Percentiles rank a stretch among this genome's conserved stretches.
Evolutionary conservation across 2,888 invertebrate genomes (phyloP).

Genomic region (Pristionchus japonicus): DNA sequence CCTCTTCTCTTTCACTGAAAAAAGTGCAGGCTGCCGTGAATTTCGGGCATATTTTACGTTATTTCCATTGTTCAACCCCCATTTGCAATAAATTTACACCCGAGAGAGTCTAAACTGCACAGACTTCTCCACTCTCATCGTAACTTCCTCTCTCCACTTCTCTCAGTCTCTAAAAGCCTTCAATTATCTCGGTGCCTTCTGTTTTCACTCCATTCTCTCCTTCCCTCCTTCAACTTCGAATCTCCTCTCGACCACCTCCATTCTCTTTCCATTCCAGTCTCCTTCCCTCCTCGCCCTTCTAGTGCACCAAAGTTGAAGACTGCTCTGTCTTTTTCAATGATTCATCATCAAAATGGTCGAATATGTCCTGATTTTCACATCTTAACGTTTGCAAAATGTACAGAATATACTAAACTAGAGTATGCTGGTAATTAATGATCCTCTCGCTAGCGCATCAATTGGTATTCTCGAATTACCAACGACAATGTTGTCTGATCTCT

Average conservation of each 20-base stretch:
- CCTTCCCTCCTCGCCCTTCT: not conserved
- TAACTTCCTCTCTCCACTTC: not conserved
- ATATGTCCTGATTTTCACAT: not conserved
- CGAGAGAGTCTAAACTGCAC: not conserved
- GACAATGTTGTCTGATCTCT: not conserved
- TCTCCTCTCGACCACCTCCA: not conserved
- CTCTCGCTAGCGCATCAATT: not conserved
- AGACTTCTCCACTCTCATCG: not conserved
- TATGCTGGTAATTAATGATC: too few species aligned
- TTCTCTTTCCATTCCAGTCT: not conserved
- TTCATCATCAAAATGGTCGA: not conserved
- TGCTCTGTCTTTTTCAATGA: not conserved
- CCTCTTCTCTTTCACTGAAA: not conserved
- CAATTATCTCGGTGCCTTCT: constrained; percentile 24
- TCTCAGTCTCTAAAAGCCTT: constrained; percentile 1
- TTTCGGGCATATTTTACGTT: not conserved
- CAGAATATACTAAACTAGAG: too few species aligned
- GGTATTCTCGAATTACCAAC: not conserved
- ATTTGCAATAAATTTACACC: not conserved
- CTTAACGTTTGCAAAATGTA: too few species aligned
- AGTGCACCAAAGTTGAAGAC: not conserved
- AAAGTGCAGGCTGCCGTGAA: not conserved
- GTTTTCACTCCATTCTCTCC: not conserved
- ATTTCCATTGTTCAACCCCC: not conserved
- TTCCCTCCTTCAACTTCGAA: not conserved